Base-by-base conservation (phyloP, 1,140 invertebrate species). In the Pogonomyrmex californicus region DNA sequence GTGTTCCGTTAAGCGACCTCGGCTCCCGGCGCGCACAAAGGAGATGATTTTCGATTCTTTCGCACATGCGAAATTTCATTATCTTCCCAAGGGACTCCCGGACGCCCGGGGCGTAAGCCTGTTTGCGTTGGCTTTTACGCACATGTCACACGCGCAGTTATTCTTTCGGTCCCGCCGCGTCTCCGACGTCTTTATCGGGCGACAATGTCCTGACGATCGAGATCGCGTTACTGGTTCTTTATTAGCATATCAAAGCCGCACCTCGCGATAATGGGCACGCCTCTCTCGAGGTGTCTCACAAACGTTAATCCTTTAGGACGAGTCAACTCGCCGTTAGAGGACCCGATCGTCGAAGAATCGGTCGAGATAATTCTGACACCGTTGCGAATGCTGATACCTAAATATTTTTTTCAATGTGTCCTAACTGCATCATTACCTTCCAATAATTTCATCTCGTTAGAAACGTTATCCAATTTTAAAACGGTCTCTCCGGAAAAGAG, bases 231-330 rank as follows among this genome's bases (percentile, higher is more conserved):
- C 85, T 60, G 51, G 62, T 76, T 66, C 78, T 83, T 86, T 85
- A 86, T 86, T 82, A 86, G 63, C 85, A 86, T 79, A 75, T 60
- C 63, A 86, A 86, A 86, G 85, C 77, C 76, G 63, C 33, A 23
- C 58, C 62, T 54, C 63, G 78, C 49, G 49, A 47, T 70, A 75
- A 83, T 83, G 17, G 68, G 54, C 68, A 47, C 79, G 66, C 17
- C 49, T 44, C 49, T 44, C 54, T 58, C 41, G 9, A 54, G 66
- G 79, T 82, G 38, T 23, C 41, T 38, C 79, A 5, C 47, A 60
- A 14, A 47, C 63, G 66, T 82, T 58, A 82, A 73, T 70, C 79
- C 79, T 62, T 86, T 66, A 36, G 17, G 12, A 56, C 79, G 51
- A 73, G 77, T 81, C 66, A 60, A 82, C 79, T 36, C 54, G 17